Percentiles rank a stretch among this genome's conserved stretches.
These are phyloP conservation scores for Meghimatium bilineatum DNA, from an alignment of 2,888 invertebrate species.

Conservation along the genomic window DNA sequence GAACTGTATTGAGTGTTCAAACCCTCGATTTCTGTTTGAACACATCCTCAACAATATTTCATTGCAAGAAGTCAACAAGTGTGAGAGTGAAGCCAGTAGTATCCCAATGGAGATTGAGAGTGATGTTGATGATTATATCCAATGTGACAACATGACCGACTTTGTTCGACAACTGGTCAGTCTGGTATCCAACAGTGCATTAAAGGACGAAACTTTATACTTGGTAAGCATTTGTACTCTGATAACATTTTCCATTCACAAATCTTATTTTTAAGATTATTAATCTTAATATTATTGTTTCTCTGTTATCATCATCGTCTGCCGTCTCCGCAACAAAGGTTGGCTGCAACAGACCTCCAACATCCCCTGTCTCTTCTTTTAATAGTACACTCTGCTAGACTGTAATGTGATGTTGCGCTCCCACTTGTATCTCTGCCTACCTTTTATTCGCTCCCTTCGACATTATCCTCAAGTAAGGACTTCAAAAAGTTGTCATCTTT, in stretches of 20 bases:
- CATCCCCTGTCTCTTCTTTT: no score
- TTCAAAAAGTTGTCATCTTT: no score
- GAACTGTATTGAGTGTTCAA: slow-evolving; percentile 90
- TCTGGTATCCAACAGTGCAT: slow-evolving; percentile 33
- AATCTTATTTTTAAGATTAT: no score
- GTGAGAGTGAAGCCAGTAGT: background rate
- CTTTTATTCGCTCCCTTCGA: no score
- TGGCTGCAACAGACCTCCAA: no score
- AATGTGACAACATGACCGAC: slow-evolving; percentile 76
- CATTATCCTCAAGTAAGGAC: no score
- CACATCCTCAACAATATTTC: slow-evolving; percentile 83
- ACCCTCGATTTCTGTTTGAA: slow-evolving; percentile 86
- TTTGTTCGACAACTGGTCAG: slow-evolving; percentile 68
- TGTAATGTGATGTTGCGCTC: no score
- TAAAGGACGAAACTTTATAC: slow-evolving; percentile 67
- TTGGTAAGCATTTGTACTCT: slow-evolving; percentile 63
- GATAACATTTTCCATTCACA: background rate
- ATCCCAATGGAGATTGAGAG: background rate
- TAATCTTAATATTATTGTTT: no score
- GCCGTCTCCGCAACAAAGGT: no score
- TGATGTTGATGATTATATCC: slow-evolving; percentile 53
- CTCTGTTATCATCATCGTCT: no score
- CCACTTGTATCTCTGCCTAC: no score
- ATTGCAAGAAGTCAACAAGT: slow-evolving; percentile 28
- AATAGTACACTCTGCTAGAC: no score